Conservation (phyloP, 2,113 vertebrate genomes). For the Chloebia gouldiae region DNA sequence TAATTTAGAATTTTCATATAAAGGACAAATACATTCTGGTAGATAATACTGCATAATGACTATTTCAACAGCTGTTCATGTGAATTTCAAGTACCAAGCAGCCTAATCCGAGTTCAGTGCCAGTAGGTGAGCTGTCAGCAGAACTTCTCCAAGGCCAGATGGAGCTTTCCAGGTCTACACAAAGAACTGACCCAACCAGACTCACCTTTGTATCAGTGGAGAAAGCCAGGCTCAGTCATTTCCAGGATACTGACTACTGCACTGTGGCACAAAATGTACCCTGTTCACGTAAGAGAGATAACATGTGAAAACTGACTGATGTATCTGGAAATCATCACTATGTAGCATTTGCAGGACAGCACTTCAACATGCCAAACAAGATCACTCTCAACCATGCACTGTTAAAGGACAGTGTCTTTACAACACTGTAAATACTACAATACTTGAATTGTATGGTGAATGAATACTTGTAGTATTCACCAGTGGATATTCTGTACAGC, state of each 20-base stretch:
- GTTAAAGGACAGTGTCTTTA: too few species aligned
- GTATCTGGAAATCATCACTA: background rate
- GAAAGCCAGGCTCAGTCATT: background rate
- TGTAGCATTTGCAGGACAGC: background rate
- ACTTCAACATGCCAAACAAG: background rate
- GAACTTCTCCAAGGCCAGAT: background rate
- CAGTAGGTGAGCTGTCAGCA: background rate
- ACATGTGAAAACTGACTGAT: background rate
- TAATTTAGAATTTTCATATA: background rate
- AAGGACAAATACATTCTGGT: background rate
- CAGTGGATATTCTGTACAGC: background rate
- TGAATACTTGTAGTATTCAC: too few species aligned
- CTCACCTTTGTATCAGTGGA: background rate
- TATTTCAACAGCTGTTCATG: background rate
- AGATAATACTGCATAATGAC: background rate
- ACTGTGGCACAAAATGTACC: accelerated
- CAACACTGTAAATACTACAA: too few species aligned
- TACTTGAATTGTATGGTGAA: too few species aligned
- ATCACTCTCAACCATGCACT: accelerated
- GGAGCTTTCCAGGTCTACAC: background rate
- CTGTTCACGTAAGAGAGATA: background rate
- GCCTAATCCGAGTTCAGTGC: background rate
- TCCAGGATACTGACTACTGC: background rate
- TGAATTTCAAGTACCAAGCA: background rate
- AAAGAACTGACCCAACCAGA: background rate